phyloP scores from a whole-genome alignment of 2,888 invertebrate species.

The Thereva unica region DNA sequence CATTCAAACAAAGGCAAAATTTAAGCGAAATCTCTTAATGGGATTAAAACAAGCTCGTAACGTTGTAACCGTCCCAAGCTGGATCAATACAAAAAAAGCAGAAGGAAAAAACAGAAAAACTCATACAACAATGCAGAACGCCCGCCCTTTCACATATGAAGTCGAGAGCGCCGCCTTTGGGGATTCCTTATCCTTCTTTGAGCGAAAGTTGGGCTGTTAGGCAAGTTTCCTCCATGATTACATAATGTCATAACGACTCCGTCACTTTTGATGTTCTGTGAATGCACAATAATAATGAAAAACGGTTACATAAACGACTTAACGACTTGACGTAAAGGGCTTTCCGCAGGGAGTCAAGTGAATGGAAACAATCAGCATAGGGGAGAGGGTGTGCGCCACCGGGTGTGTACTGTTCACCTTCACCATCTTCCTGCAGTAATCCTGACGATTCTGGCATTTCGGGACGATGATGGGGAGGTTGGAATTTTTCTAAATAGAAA shows the following conservation, averaged over 20 bases:
- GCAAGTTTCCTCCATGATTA: constrained; percentile 10
- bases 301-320: constrained; percentile 36
- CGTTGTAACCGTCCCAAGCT: too few relatives aligned
- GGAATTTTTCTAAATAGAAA: constrained; percentile 35
- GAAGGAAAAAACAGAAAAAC: too few relatives aligned
- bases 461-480: constrained; percentile 6
- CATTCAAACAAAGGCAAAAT: too few relatives aligned
- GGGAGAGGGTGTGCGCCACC: constrained; percentile 16
- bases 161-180: neutral
- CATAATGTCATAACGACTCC: constrained; percentile 28
- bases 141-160: too few relatives aligned
- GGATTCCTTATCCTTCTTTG: constrained; percentile 6
- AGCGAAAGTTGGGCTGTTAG: neutral
- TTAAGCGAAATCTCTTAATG: too few relatives aligned
- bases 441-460: constrained; percentile 1
- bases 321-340: constrained; percentile 33
- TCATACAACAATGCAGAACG: too few relatives aligned
- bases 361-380: constrained; percentile 30
- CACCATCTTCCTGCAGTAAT: too few relatives aligned
- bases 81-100: too few relatives aligned
- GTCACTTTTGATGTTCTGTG: constrained; percentile 31
- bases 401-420: constrained; percentile 9
- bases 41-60: too few relatives aligned
- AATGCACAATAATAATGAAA: constrained; percentile 35
- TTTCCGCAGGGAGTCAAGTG: constrained; percentile 35